phyloP scores from a whole-genome alignment of 2,797 vertebrate species.

The Hafferia zeledoni region DNA sequence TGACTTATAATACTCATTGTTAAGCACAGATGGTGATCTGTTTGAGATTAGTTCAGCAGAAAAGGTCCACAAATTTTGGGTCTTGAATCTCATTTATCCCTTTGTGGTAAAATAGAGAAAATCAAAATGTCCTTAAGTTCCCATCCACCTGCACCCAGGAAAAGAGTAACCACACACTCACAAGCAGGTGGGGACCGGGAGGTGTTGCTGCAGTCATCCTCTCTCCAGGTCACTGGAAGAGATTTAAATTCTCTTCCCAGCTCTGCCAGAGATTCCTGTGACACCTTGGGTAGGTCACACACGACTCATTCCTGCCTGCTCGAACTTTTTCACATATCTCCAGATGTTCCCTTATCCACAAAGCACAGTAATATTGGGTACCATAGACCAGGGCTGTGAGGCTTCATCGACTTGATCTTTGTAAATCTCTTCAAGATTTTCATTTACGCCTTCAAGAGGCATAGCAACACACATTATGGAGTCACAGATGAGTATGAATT shows the following conservation, averaged over 20 bases:
- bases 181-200: accelerated
- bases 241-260: not conserved
- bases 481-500: not conserved
- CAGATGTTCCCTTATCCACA: not conserved
- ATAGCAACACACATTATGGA: not conserved
- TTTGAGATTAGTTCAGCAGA: not conserved
- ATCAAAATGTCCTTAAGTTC: not conserved
- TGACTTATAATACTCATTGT: not conserved
- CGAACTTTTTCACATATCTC: not conserved
- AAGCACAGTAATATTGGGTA: not conserved
- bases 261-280: not conserved
- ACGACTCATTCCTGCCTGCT: not conserved
- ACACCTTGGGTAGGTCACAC: not conserved
- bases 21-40: not conserved
- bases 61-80: not conserved
- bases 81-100: not conserved
- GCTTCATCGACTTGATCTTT: not conserved
- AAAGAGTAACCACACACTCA: not conserved
- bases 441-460: not conserved
- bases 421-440: not conserved
- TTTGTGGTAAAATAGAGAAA: not conserved
- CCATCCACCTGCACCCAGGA: not conserved
- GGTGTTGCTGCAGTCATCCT: not conserved
- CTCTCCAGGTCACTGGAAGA: not conserved
- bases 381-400: not conserved